Conservation (phyloP, 2,113 vertebrate species). For the Machaerirhynchus nigripectus region DNA sequence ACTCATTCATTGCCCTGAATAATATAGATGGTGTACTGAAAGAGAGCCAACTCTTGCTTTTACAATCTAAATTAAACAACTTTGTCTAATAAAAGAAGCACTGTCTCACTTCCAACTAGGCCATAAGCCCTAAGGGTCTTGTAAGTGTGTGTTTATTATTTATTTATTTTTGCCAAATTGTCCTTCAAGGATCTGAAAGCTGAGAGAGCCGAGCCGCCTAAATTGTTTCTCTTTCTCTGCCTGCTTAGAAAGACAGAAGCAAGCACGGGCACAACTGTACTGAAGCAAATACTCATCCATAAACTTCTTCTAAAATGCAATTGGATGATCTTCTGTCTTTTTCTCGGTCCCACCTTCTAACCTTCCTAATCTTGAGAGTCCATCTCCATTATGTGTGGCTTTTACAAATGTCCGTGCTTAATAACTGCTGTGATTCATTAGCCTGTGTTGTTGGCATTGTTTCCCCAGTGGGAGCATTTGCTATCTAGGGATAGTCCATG, state of each 20-base stretch:
- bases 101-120: slow-evolving; percentile 16
- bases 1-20: slow-evolving; percentile 20
- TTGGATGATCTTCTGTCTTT: background rate
- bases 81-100: slow-evolving; percentile 34
- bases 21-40: background rate
- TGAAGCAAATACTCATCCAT: background rate
- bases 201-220: background rate
- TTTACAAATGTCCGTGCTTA: slow-evolving; percentile 27
- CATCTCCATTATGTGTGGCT: background rate
- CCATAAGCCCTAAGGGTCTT: slow-evolving; percentile 7
- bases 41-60: slow-evolving; percentile 17
- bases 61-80: slow-evolving; percentile 50
- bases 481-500: slow-evolving; percentile 30
- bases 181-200: background rate
- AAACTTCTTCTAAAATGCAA: background rate
- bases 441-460: slow-evolving; percentile 23
- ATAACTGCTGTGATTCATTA: slow-evolving; percentile 56
- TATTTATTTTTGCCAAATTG: slow-evolving; percentile 28
- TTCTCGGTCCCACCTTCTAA: background rate
- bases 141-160: background rate
- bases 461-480: slow-evolving; percentile 52
- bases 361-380: background rate
- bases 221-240: background rate
- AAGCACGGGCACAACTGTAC: background rate
- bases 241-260: background rate